A percentile compares a stretch with the other conserved stretches of the same genome.
phyloP scores from a whole-genome alignment of 2,113 vertebrate genomes.

The Rhabdornis inornatus region DNA sequence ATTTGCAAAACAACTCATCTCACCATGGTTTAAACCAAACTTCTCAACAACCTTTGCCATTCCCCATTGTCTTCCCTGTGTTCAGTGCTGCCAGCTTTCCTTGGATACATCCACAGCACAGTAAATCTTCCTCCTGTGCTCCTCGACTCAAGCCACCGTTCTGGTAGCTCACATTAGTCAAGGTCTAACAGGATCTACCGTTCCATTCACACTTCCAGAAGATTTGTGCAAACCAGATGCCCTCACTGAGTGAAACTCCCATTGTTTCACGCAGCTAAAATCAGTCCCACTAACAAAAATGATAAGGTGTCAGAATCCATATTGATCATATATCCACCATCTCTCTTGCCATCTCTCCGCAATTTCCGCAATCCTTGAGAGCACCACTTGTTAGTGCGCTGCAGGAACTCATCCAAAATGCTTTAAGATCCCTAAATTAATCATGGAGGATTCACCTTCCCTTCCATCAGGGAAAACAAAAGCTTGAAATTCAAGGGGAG shows the following conservation, averaged over 20 bases:
- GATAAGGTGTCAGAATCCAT: background rate
- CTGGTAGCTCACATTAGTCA: background rate
- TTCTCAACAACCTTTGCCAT: background rate
- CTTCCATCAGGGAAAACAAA: conserved; percentile 48
- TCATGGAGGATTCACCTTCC: conserved; percentile 16
- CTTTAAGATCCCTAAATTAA: conserved; percentile 39
- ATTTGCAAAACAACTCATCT: background rate
- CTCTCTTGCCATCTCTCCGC: background rate
- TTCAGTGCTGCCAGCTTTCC: background rate
- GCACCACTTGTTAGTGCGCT: background rate
- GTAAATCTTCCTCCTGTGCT: background rate
- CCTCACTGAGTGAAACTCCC: background rate
- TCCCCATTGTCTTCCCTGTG: background rate
- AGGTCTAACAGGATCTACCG: background rate
- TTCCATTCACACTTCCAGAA: background rate
- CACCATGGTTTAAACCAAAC: background rate
- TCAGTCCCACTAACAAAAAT: background rate
- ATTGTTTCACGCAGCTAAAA: background rate
- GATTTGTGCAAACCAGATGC: background rate
- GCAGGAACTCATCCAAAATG: conserved; percentile 40
- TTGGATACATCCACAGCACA: background rate
- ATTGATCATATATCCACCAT: background rate
- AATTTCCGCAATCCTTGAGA: background rate
- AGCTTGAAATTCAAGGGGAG: conserved; percentile 59
- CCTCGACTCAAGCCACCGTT: background rate